Conservation (phyloP, 2,797 vertebrate genomes). For the Sebastes diaconus region DNA sequence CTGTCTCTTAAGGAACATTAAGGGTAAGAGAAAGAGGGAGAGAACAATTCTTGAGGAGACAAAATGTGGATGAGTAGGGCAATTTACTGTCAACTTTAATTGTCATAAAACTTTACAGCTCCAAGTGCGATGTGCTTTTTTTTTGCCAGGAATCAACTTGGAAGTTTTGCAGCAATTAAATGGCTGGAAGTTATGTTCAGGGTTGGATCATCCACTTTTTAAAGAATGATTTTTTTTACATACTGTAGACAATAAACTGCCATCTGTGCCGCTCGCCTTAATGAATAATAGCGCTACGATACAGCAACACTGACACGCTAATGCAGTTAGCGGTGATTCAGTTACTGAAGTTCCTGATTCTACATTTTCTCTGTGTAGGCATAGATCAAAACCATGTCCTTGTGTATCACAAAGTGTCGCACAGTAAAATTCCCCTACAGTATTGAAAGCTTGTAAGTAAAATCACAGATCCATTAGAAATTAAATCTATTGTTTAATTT, state of each 20-base stretch:
- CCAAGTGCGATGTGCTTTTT: conserved; percentile 5
- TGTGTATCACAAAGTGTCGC: neutral
- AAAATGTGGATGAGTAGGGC: conserved; percentile 13
- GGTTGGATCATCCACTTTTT: conserved; percentile 14
- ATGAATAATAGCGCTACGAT: neutral
- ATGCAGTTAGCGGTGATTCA: conserved; percentile 20
- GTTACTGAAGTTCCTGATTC: neutral
- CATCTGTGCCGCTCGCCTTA: neutral
- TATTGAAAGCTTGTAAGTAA: neutral
- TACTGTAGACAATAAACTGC: neutral
- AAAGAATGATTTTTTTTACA: neutral
- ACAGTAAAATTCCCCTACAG: neutral
- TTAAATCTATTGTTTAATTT: neutral
- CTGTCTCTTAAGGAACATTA: conserved; percentile 41
- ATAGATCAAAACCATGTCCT: neutral
- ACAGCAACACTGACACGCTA: neutral
- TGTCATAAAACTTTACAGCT: conserved; percentile 45
- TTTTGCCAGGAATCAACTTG: conserved; percentile 22
- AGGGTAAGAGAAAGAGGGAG: neutral
- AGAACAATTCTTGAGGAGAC: conserved; percentile 15
- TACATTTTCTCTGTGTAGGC: neutral
- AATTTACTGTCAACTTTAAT: conserved; percentile 50
- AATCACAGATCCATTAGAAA: neutral
- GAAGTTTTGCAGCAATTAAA: conserved; percentile 48
- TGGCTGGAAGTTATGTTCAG: conserved; percentile 15